phyloP scores from a whole-genome alignment of 2,888 invertebrate species.

The Nebria salina region DNA sequence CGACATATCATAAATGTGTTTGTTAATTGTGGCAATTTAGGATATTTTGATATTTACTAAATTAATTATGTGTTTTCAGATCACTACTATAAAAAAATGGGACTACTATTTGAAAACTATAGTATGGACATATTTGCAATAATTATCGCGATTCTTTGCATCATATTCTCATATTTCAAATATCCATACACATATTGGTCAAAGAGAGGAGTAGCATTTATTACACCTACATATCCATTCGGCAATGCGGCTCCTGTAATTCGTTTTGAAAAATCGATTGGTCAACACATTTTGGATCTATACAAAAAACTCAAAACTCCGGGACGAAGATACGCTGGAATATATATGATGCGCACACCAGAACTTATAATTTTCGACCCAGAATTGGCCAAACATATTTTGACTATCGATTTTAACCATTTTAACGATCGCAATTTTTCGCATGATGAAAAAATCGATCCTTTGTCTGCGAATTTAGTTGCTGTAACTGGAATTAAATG shows the following conservation, averaged over 20 bases:
- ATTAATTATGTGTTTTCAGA: too few species aligned
- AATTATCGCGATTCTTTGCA: background rate
- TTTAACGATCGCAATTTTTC: conserved; percentile 72
- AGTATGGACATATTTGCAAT: background rate
- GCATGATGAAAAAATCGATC: conserved; percentile 67
- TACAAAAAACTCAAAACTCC: background rate
- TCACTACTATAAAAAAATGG: background rate
- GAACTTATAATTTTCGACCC: conserved; percentile 51
- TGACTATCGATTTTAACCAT: conserved; percentile 69
- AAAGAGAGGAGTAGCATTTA: conserved; percentile 4
- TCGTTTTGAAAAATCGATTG: background rate
- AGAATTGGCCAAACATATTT: conserved; percentile 58
- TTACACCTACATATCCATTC: background rate
- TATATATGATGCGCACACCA: conserved; percentile 49
- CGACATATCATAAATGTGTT: too few species aligned
- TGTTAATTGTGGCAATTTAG: too few species aligned
- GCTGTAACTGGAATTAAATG: conserved; percentile 67
- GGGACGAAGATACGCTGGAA: conserved; percentile 48
- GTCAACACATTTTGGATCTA: background rate
- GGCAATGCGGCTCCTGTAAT: background rate
- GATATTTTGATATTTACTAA: too few species aligned
- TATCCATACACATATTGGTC: conserved; percentile 3
- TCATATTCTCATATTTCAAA: background rate
- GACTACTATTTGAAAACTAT: background rate
- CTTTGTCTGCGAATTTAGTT: conserved; percentile 68